phyloP scores from a whole-genome alignment of 2,113 vertebrate genomes.

The Ptyas mucosa region DNA sequence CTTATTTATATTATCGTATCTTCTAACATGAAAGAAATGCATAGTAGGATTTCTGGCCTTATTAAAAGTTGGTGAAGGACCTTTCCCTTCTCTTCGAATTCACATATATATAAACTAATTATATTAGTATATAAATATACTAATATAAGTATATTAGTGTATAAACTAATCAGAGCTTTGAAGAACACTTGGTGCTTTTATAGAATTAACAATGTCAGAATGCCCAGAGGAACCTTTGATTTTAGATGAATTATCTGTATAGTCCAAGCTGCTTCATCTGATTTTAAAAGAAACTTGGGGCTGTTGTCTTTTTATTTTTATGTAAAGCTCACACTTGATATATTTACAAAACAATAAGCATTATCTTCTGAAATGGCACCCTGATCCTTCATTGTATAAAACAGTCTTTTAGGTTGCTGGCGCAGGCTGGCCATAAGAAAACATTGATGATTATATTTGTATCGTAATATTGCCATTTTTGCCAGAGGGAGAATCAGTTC shows the following conservation, averaged over 20 bases:
- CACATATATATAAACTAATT: neutral
- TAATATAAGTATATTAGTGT: neutral
- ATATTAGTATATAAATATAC: neutral
- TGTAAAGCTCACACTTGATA: neutral
- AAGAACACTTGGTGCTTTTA: neutral
- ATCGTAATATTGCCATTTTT: conserved; percentile 36
- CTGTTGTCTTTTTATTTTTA: neutral
- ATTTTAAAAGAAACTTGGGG: neutral
- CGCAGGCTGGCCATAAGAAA: neutral
- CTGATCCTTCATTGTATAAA: neutral
- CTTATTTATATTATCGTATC: neutral
- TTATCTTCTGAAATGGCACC: neutral
- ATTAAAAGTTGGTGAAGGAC: neutral
- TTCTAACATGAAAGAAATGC: neutral
- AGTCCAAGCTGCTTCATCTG: neutral
- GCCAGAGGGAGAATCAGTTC: conserved; percentile 42
- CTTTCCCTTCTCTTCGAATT: neutral
- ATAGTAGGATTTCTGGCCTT: neutral
- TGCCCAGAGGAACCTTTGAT: neutral
- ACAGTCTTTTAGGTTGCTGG: neutral
- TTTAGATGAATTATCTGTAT: neutral
- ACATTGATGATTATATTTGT: conserved; percentile 50
- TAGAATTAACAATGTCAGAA: neutral
- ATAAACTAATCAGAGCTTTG: neutral
- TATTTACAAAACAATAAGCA: neutral